Evolutionary conservation across 2,113 vertebrate species (phyloP).

Genomic region (Formicarius rufipectus): DNA sequence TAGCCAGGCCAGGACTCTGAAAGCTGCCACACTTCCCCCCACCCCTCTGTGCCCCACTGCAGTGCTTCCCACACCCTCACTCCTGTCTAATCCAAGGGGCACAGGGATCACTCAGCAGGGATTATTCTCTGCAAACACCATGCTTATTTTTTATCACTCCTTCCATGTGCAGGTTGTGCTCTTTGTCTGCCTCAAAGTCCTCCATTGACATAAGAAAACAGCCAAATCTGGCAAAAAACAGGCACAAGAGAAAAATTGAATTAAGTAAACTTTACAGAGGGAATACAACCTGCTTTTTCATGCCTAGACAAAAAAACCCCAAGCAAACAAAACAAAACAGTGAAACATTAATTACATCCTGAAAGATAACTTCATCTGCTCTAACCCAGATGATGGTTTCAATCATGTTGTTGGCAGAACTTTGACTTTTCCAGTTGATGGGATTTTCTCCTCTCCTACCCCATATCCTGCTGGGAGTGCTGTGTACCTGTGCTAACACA

Average conservation of each 20-base stretch:
- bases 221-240: neutral
- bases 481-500: neutral
- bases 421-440: neutral
- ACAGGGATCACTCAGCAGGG: conserved; percentile 24
- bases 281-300: neutral
- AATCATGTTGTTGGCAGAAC: conserved; percentile 9
- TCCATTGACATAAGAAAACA: conserved; percentile 8
- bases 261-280: neutral
- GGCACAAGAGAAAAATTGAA: neutral
- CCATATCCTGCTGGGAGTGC: neutral
- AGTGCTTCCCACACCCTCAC: neutral
- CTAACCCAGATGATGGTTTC: conserved; percentile 17
- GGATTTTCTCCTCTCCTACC: neutral
- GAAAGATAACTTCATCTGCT: conserved; percentile 51
- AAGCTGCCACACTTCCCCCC: fast-evolving
- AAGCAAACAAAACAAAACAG: no score
- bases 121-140: neutral
- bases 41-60: fast-evolving
- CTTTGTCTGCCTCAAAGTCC: conserved; percentile 1
- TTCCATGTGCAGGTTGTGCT: neutral
- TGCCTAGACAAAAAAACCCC: neutral
- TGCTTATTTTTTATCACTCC: conserved; percentile 18
- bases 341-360: conserved; percentile 42
- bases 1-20: neutral
- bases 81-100: neutral